Percentiles rank a stretch among this genome's conserved stretches.
phyloP scores from a whole-genome alignment of 2,888 invertebrate genomes.

The Lasioglossum lativentre region DNA sequence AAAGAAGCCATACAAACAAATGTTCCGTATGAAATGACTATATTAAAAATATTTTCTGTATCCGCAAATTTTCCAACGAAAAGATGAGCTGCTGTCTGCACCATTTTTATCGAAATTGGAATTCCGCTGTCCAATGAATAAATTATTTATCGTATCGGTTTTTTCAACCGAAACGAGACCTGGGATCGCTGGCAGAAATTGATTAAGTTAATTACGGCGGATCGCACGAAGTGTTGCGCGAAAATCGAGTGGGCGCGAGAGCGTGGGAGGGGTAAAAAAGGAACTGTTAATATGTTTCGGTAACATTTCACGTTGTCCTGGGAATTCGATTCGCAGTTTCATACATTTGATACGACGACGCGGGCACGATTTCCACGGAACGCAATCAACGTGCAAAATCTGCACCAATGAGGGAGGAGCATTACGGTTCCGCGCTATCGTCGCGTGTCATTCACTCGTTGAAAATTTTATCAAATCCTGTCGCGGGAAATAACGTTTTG shows the following conservation, averaged over 20 bases:
- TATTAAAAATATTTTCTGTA: not conserved
- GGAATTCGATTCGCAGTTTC: slow-evolving; percentile 12
- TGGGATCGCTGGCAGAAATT: not conserved
- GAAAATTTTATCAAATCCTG: slow-evolving; percentile 26
- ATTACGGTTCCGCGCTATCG: slow-evolving; percentile 5
- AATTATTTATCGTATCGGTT: slow-evolving; percentile 7
- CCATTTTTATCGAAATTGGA: not conserved
- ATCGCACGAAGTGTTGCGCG: not conserved
- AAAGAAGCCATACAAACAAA: not conserved
- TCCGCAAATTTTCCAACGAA: not conserved
- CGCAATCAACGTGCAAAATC: slow-evolving; percentile 33
- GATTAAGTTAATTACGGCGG: not conserved
- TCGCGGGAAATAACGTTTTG: slow-evolving; percentile 23
- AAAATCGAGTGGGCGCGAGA: not conserved
- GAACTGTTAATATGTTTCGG: not conserved
- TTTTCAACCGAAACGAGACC: not conserved
- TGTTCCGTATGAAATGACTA: too few relatives aligned
- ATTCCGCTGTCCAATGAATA: not conserved
- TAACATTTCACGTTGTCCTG: slow-evolving; percentile 14
- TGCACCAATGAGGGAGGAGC: not conserved
- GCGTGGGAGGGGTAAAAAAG: not conserved
- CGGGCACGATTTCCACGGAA: not conserved
- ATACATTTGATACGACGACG: slow-evolving; percentile 30
- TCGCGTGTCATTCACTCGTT: slow-evolving; percentile 23
- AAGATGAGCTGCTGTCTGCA: not conserved